phyloP scores from a whole-genome alignment of 2,113 vertebrate genomes.

The Daubentonia madagascariensis region DNA sequence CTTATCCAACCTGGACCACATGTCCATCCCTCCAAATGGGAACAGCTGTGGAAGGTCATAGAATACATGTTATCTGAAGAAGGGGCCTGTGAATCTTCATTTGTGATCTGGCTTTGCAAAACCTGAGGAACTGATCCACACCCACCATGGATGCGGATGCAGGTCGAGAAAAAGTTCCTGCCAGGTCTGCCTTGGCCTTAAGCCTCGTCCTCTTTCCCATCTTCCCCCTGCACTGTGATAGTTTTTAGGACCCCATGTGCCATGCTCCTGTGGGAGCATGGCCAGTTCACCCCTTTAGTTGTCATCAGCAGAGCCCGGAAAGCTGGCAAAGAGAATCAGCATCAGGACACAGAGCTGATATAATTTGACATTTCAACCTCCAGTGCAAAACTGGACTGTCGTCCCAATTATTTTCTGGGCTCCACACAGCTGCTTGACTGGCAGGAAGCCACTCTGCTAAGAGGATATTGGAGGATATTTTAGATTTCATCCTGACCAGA shows the following conservation, averaged over 20 bases:
- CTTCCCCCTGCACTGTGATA: background rate
- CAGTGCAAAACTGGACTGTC: conserved; percentile 73
- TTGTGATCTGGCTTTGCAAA: background rate
- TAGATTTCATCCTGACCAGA: conserved; percentile 37
- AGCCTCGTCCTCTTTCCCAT: conserved; percentile 14
- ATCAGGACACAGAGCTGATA: conserved; percentile 71
- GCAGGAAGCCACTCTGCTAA: conserved; percentile 71
- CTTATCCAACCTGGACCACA: background rate
- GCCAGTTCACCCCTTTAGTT: background rate
- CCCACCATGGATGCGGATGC: too few species aligned
- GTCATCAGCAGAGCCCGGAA: conserved; percentile 66
- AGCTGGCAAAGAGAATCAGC: conserved; percentile 60
- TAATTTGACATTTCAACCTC: conserved; percentile 73
- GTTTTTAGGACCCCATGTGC: background rate
- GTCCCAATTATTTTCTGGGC: conserved; percentile 66
- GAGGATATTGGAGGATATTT: conserved; percentile 59
- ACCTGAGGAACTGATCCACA: background rate
- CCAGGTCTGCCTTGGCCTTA: background rate
- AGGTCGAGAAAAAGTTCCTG: background rate
- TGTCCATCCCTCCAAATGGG: too few species aligned
- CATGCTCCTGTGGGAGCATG: background rate
- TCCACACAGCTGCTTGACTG: conserved; percentile 62
- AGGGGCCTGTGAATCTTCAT: background rate
- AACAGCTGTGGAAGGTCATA: background rate
- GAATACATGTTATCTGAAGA: background rate